Evolutionary conservation across 2,888 invertebrate species (phyloP).

Genomic region (Thymelicus sylvestris): DNA sequence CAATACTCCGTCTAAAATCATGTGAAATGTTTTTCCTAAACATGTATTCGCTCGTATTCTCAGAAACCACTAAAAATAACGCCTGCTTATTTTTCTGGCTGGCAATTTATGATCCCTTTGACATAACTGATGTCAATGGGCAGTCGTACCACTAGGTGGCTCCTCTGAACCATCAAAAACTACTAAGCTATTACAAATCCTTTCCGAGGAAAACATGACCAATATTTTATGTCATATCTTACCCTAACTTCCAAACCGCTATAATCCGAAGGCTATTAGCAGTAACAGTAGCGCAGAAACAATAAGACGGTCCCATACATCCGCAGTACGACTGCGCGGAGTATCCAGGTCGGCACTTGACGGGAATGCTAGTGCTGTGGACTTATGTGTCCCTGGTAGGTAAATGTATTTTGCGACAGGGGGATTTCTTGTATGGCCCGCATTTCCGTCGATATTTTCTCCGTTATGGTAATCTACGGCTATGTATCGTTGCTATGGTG

Average conservation of each 20-base stretch:
- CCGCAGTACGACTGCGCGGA: constrained; percentile 55
- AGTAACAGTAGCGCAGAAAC: constrained; percentile 22
- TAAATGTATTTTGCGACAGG: background rate
- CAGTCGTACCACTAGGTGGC: no score
- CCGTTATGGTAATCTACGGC: background rate
- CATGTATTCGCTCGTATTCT: no score
- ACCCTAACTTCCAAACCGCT: constrained; percentile 15
- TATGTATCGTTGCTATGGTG: background rate
- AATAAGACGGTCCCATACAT: constrained; percentile 15
- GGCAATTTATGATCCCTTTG: no score
- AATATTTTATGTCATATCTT: constrained; percentile 10
- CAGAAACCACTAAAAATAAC: no score
- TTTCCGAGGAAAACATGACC: background rate
- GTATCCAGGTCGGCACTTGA: constrained; percentile 69
- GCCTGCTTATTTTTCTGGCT: no score
- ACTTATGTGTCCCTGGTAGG: constrained; percentile 25
- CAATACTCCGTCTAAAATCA: no score
- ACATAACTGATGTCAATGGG: no score
- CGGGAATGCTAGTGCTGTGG: constrained; percentile 43
- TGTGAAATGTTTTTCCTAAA: no score
- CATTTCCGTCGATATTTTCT: background rate
- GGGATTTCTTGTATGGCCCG: background rate
- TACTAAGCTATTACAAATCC: constrained; percentile 1
- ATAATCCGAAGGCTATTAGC: constrained; percentile 20
- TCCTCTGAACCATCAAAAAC: background rate